A percentile compares a stretch with the other conserved stretches of the same genome.
These are phyloP conservation scores for Decapterus maruadsi DNA, from an alignment of 2,797 vertebrate species.

Conservation along the genomic window DNA sequence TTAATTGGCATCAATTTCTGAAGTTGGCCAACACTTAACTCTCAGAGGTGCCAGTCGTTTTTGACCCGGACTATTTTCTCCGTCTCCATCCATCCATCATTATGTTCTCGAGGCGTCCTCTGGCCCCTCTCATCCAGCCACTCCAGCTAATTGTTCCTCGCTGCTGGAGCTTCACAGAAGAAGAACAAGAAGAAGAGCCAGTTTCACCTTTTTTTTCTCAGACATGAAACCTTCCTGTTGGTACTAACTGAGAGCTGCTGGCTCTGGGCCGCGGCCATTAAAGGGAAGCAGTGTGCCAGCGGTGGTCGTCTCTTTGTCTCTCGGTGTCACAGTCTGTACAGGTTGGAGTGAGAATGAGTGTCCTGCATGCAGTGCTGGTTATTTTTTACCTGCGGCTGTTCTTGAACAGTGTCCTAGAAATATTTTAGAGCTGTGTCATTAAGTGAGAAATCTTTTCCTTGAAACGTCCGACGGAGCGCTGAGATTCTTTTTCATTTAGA, in stretches of 20 bases:
- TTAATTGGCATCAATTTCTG: too few species aligned
- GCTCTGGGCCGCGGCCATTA: not conserved
- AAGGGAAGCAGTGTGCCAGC: not conserved
- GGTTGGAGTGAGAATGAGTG: not conserved
- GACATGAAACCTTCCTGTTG: constrained; percentile 28
- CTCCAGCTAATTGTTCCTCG: constrained; percentile 51
- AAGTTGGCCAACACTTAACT: too few species aligned
- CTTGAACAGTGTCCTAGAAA: constrained; percentile 12
- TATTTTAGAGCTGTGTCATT: not conserved
- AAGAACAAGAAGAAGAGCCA: not conserved
- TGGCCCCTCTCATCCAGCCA: constrained; percentile 46
- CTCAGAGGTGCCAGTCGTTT: too few species aligned
- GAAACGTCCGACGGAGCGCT: not conserved
- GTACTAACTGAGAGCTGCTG: constrained; percentile 5
- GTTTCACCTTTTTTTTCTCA: constrained; percentile 8
- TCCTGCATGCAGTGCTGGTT: not conserved
- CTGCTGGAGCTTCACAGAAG: constrained; percentile 27
- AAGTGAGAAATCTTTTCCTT: not conserved
- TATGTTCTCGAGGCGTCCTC: constrained; percentile 38
- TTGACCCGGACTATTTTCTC: not conserved
- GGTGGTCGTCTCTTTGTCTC: not conserved
- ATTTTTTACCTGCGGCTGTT: constrained; percentile 14
- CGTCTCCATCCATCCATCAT: constrained; percentile 19
- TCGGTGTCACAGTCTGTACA: not conserved
- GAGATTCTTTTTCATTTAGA: too few species aligned